A percentile compares a stretch with the other conserved stretches of the same genome.
phyloP scores from a whole-genome alignment of 2,113 vertebrate genomes.

The Calidris pugnax region DNA sequence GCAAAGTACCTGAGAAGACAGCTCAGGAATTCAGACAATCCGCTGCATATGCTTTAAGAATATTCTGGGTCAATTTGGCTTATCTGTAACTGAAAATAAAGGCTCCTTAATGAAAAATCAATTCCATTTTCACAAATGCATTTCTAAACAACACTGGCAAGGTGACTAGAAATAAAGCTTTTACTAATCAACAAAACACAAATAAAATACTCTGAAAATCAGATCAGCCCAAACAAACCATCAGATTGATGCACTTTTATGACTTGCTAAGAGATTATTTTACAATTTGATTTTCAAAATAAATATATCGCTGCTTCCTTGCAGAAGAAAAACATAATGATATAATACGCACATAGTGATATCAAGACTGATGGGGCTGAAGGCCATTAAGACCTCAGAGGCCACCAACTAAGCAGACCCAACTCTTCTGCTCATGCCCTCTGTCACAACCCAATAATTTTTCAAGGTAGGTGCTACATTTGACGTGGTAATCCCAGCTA shows the following conservation, averaged over 20 bases:
- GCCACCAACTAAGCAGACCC: background rate
- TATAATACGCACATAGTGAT: background rate
- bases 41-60: conserved; percentile 61
- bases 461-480: background rate
- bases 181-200: conserved; percentile 9
- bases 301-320: background rate
- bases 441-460: background rate
- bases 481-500: background rate
- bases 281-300: background rate
- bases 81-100: conserved; percentile 60
- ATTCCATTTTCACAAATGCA: conserved; percentile 62
- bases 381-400: background rate
- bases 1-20: conserved; percentile 75
- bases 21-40: conserved; percentile 65
- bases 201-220: conserved; percentile 11
- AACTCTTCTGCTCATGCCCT: background rate
- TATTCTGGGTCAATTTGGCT: conserved; percentile 60
- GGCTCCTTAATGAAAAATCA: conserved; percentile 72
- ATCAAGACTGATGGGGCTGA: background rate
- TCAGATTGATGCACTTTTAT: background rate
- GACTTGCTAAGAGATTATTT: conserved; percentile 10
- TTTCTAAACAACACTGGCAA: conserved; percentile 47
- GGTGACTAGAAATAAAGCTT: conserved; percentile 52
- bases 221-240: background rate
- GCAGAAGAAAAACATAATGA: background rate